phyloP scores from a whole-genome alignment of 23 tunicate genomes.

The Styela plicata region DNA sequence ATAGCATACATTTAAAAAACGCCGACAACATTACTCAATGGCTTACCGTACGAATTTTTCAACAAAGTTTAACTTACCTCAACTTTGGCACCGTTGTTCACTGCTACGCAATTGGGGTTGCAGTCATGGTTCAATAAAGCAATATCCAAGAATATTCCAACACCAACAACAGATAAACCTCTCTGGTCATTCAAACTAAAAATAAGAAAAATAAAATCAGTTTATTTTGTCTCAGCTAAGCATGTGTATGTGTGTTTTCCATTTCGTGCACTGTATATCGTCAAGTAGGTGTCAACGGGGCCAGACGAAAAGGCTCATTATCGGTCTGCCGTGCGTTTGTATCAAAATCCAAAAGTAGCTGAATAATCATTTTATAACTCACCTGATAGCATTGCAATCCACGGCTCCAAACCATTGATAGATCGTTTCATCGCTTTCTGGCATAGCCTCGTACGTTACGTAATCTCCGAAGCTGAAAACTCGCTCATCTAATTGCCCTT shows the following conservation, averaged over 20 bases:
- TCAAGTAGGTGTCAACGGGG: no score
- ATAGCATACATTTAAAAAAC: no score
- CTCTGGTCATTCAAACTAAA: slow-evolving; percentile 72
- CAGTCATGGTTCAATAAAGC: slow-evolving; percentile 89
- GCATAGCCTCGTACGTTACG: slow-evolving; percentile 91
- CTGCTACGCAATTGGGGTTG: slow-evolving; percentile 86
- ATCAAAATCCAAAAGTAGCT: neutral
- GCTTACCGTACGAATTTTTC: no score
- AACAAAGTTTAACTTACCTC: slow-evolving; percentile 56
- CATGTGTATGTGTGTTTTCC: no score
- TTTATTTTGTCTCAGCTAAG: no score
- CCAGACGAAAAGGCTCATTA: no score
- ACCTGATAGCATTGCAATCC: slow-evolving; percentile 97
- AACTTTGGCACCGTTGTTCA: slow-evolving; percentile 73
- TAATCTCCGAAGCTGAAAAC: slow-evolving; percentile 92
- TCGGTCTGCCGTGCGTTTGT: no score
- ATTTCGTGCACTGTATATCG: no score
- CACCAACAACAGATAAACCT: slow-evolving; percentile 72
- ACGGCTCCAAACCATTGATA: slow-evolving; percentile 80
- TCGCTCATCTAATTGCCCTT: slow-evolving; percentile 61
- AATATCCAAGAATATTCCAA: slow-evolving; percentile 76
- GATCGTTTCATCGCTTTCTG: slow-evolving; percentile 82
- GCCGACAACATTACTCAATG: no score
- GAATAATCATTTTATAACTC: neutral
- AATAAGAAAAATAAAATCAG: neutral